Evolutionary conservation across 2,888 invertebrate genomes (phyloP), one percentile per base, ranked within the genome.

Genomic region (Ectobius pallidus): DNA sequence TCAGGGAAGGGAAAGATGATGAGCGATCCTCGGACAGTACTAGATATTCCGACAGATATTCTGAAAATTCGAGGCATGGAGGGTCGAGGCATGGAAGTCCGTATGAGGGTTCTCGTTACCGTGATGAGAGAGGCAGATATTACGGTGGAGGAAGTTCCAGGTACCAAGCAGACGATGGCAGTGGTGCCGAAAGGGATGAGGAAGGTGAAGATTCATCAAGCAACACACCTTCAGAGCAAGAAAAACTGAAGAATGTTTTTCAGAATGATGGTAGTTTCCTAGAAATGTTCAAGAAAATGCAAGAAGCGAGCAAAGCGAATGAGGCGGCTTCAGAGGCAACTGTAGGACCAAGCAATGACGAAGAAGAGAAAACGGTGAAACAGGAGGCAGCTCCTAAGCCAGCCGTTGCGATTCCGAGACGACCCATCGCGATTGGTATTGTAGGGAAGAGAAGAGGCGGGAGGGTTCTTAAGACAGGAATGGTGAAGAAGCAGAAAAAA

Each of bases 231-330:
- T 55, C 52, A 25, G 73, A 73, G 22, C 69, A 67, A 34, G 70
- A 69, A n/a, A 72, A 69, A 61, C 30, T 71, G 11, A 63, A 72
- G 18, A 90, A 93, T 79, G 89, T 90, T 0, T 93, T 93, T 79
- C 93, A 92, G 80, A 96, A 96, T 82, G 96, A 96, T 81, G 96
- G 96, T 2, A 93, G 94, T 76, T 96, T 96, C 80, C 85, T 96
- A 79, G 95, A 95, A 82, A 92, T 95, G 88, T 96, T 96, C 79
- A 95, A 95, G 83, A 94, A 92, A 81, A 91, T 95, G 92, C 92
- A 93, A 79, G 91, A 91, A 76, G 82, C 84, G 74, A 77, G 86
- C 16, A 75, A 74, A 55, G 71, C 44, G 3, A 30, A 69, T 39
- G 74, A 55, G 14, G 32, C 52, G 27, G 42, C 67, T 11, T 32